Evolutionary conservation across 2,888 invertebrate genomes (phyloP), one percentile per base, ranked within the genome.

Genomic region (Drosophila neotestacea): DNA sequence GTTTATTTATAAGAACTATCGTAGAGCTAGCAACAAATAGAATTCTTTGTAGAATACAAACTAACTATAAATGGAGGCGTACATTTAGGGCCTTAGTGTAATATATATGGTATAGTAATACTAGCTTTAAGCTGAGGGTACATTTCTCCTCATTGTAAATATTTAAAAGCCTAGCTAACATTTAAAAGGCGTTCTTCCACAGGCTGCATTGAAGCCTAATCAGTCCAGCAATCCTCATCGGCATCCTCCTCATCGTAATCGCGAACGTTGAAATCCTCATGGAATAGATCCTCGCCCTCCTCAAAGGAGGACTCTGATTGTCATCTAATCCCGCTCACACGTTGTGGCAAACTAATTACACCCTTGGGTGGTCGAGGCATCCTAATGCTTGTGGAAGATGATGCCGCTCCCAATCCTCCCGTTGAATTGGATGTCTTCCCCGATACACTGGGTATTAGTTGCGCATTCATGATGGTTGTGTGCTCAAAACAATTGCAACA

Each of bases 251-350:
- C 90, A n/a, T 90, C 86, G 30, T 84, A 90, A 47, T 91, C 91
- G 30, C 77, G 76, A 28, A 91, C 88, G 85, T 91, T 91, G 76
- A 91, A 91, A 68, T 91, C 91, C 72, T 93, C 93, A 73, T 92
- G 90, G 71, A 90, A 91, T 56, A 91, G 81, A 68, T 92, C 90
- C 54, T 91, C 92, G 80, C 91, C 91, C 74, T 92, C 92, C 46
- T 91, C 91, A 51, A 91, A 91, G 56, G 93, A 92, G 85, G 92
- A 92, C 75, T 92, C 92, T 13, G 91, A 90, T 62, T 93, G 93
- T 93, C 93, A 93, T 91, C 93, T 92, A n/a, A 88, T 70, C 1
- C 79, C 80, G 59, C 80, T 84, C 9, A 92, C 70, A 4, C 84
- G 88, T 13, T 90, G 91, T 30, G 92, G 90, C 73, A 92, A 77